Evolutionary conservation across 2,797 vertebrate species (phyloP), one percentile per base, ranked within the genome.

Genomic region (Rhinella marina): DNA sequence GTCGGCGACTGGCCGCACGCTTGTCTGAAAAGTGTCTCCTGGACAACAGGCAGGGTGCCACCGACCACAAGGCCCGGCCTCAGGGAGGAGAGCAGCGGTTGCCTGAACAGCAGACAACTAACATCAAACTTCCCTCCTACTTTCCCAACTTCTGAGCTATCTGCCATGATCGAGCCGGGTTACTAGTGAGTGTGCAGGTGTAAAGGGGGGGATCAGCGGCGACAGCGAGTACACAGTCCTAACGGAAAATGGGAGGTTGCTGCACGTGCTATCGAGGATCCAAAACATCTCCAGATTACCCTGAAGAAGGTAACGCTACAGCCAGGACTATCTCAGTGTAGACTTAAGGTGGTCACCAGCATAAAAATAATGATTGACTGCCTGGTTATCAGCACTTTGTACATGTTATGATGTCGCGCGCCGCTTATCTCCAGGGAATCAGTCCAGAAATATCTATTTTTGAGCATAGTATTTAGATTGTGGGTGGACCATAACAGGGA

Each of bases 21-120:
- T 17, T 80, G 52, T 9, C 25, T 54, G 48, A 32, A 89, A 90
- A 90, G 87, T 0, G 0, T 93, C 90, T 91, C 93, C 82, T 16
- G 7, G 87, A 90, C 54, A 5, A 93, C 91, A n/a, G 50, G 62
- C 80, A 82, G 84, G 73, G 90, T 88, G 90, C 92, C 84, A 81
- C 91, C 82, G 0, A 0, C 70, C 75, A 90, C 87, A 88, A 88
- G 54, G 56, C 19, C 81, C 86, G 8, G 76, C 13, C 90, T 88
- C 25, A 17, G 50, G 61, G 61, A 62, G 48, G 59, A 73, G 57
- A 29, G 41, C 25, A 72, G 73, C 70, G 41, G 54, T 78, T 78
- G 50, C 78, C 84, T 78, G 78, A 89, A 86, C 78, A 86, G 57
- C 54, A 85, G 48, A 5, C 3, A 59, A 84, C 19, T 21, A 52